Percentiles rank a stretch among this genome's conserved stretches.
These are phyloP conservation scores for Enteromius thamalakanensis DNA, from an alignment of 2,797 vertebrate genomes.

Conservation along the genomic window DNA sequence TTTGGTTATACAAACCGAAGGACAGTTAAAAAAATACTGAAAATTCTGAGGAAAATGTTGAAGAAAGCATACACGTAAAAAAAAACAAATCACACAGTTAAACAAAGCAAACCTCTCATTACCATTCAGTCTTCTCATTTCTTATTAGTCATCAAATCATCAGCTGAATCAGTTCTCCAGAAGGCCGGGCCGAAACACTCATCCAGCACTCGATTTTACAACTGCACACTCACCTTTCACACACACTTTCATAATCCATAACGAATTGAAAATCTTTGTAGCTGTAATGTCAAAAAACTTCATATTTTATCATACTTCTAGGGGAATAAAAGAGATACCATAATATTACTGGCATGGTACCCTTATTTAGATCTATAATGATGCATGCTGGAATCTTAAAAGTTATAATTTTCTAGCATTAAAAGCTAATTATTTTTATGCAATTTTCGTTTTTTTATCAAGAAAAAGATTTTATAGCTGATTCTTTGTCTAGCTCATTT, in stretches of 20 bases:
- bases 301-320: too few relatives aligned
- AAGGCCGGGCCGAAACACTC: slow-evolving; percentile 49
- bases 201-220: slow-evolving; percentile 1
- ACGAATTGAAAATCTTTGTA: background rate
- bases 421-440: background rate
- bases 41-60: slow-evolving; percentile 6
- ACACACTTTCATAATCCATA: slow-evolving; percentile 10
- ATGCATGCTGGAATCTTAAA: background rate
- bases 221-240: background rate
- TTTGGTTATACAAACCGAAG: background rate
- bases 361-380: background rate
- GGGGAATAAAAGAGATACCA: too few relatives aligned
- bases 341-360: background rate
- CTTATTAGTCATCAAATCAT: slow-evolving; percentile 61
- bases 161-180: slow-evolving; percentile 68
- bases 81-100: background rate
- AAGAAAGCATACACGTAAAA: slow-evolving; percentile 9
- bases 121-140: slow-evolving; percentile 56
- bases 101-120: slow-evolving; percentile 50
- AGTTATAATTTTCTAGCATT: background rate
- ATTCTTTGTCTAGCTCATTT: background rate
- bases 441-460: too few relatives aligned
- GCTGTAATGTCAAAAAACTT: background rate
- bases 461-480: background rate
- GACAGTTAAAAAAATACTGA: background rate